Evolutionary conservation across 2,888 invertebrate species (phyloP).

Genomic region (Theretra japonica): DNA sequence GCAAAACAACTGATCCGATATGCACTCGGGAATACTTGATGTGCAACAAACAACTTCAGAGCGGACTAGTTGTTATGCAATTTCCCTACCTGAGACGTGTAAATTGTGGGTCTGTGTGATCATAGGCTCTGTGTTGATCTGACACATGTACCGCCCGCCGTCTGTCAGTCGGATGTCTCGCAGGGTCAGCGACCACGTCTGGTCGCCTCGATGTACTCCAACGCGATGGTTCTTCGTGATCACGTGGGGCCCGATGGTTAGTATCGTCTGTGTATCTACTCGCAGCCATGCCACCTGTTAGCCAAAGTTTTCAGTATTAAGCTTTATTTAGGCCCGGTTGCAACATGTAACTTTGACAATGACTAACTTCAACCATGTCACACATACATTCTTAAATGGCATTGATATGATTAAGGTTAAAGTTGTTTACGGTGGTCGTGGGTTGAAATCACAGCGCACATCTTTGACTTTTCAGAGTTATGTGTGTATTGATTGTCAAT

Average conservation of each 20-base stretch:
- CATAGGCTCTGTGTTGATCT: slow-evolving; percentile 88
- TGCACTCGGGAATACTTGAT: too few relatives aligned
- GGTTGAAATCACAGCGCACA: too few relatives aligned
- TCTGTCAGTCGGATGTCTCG: slow-evolving; percentile 90
- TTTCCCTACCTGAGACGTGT: slow-evolving; percentile 63
- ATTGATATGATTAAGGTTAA: too few relatives aligned
- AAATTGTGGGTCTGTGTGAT: slow-evolving; percentile 71
- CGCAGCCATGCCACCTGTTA: slow-evolving; percentile 93
- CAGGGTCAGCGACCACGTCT: slow-evolving; percentile 92
- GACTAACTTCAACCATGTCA: too few relatives aligned
- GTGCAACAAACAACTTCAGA: background rate
- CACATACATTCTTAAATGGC: too few relatives aligned
- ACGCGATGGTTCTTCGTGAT: slow-evolving; percentile 95
- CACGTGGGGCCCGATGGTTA: slow-evolving; percentile 93
- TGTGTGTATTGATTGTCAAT: too few relatives aligned
- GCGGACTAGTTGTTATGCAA: background rate
- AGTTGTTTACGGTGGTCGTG: too few relatives aligned
- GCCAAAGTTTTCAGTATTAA: background rate
- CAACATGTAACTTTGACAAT: too few relatives aligned
- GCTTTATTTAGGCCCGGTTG: background rate
- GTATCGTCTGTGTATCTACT: slow-evolving; percentile 94
- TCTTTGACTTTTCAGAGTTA: too few relatives aligned
- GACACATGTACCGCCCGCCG: slow-evolving; percentile 93
- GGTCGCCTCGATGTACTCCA: slow-evolving; percentile 89
- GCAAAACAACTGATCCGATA: too few relatives aligned